phyloP scores from a whole-genome alignment of 2,888 invertebrate species.

The Sylvicola cinctus region DNA sequence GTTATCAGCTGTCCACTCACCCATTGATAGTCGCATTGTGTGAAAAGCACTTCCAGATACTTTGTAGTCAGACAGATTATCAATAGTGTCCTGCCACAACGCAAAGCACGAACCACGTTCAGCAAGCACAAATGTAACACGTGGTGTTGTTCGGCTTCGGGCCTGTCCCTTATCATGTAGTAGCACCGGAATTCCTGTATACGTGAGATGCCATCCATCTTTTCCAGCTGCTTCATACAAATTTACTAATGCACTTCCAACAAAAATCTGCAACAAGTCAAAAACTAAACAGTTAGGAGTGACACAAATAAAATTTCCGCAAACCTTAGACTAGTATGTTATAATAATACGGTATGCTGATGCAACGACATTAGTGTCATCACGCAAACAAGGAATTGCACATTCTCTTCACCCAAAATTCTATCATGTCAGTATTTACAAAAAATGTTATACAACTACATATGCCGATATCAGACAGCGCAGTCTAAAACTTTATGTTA shows the following conservation, averaged over 20 bases:
- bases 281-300: too few species aligned
- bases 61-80: conserved; percentile 55
- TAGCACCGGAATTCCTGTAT: conserved; percentile 60
- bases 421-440: too few species aligned
- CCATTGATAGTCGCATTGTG: conserved; percentile 51
- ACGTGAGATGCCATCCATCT: conserved; percentile 47
- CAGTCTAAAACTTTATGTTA: too few species aligned
- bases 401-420: too few species aligned
- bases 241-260: conserved; percentile 54
- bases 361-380: too few species aligned
- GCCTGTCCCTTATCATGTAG: conserved; percentile 59
- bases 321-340: too few species aligned
- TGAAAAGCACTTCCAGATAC: conserved; percentile 54
- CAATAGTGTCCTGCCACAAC: conserved; percentile 62
- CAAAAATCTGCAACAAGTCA: too few species aligned
- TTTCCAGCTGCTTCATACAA: conserved; percentile 40
- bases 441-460: too few species aligned
- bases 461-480: too few species aligned
- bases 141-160: conserved; percentile 40
- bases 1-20: conserved; percentile 3
- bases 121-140: conserved; percentile 48
- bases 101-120: conserved; percentile 65
- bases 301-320: too few species aligned
- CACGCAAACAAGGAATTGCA: too few species aligned
- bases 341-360: too few species aligned